Base-by-base conservation (phyloP, 1,140 invertebrate genomes). In the Orchesella cincta region DNA sequence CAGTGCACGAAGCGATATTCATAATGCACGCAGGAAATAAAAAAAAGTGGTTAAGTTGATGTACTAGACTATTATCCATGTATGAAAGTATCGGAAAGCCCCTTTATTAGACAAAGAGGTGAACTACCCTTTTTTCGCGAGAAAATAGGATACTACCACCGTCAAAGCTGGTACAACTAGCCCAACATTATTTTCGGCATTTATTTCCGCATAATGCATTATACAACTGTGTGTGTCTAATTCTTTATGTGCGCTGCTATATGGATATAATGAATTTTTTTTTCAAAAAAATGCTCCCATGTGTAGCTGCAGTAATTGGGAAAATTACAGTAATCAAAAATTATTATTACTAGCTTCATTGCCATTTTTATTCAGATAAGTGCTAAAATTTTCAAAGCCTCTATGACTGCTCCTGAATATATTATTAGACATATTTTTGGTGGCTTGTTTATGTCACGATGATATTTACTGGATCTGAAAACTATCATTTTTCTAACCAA, bases 301-400 rank as follows among this genome's bases (percentile, higher is more conserved):
- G 31, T 67, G n/a, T 33, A 67, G 52, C 62, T 33, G 62, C 28
- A 33, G 62, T 67, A 67, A 67, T 67, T 67, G 62, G 62, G 62
- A 67, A 67, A 67, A 67, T 67, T 67, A 67, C 62, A 67, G 62
- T 67, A 67, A 67, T 67, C 62, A 67, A 67, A 57, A 67, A 67
- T 67, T 67, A 67, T 67, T 67, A 67, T 67, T 67, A 67, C 62
- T 67, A 67, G 62, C 62, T 67, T 67, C 62, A 67, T 67, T 33
- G 62, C 62, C 62, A 67, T 67, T 67, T 67, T 67, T 67, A 67
- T 67, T 67, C 62, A 67, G 62, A 67, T 67, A 67, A 67, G 62
- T 67, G 62, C 62, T 67, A 67, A 67, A 67, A 67, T 67, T 67
- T 67, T 67, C 62, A 67, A 67, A 67, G 62, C 62, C 62, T 31